Percentiles rank a stretch among this genome's conserved stretches.
Conservation (phyloP, 1,140 invertebrate genomes). For the Apolygus lucorum region DNA sequence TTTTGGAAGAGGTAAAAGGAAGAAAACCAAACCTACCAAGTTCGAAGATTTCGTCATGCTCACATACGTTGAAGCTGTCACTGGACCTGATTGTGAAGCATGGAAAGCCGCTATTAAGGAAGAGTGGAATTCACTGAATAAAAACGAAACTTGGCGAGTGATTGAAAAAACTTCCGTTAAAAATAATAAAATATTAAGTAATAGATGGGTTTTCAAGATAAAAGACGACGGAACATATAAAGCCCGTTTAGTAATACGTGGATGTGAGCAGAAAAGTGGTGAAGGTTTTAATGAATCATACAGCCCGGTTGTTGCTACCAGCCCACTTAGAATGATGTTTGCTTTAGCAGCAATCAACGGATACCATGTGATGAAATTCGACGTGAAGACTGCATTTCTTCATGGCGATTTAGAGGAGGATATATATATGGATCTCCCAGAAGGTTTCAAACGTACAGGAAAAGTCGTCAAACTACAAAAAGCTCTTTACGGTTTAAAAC, state of each 20-base stretch:
- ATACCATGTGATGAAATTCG: constrained; percentile 36
- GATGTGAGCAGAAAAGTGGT: constrained; percentile 29
- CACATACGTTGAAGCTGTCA: background rate
- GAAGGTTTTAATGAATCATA: constrained; percentile 33
- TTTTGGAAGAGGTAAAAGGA: too few species aligned
- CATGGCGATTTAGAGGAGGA: constrained; percentile 40
- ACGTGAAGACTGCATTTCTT: constrained; percentile 40
- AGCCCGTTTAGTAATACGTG: constrained; percentile 30
- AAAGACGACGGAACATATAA: constrained; percentile 29
- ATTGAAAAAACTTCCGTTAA: constrained; percentile 30
- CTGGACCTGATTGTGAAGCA: constrained; percentile 11
- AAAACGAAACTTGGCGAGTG: constrained; percentile 37
- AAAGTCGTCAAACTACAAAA: constrained; percentile 35
- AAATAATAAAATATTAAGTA: constrained; percentile 34
- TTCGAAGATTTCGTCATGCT: too few species aligned
- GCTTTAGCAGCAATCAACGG: constrained; percentile 35
- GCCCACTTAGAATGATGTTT: constrained; percentile 33
- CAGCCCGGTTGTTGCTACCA: constrained; percentile 33
- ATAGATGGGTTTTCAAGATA: constrained; percentile 31
- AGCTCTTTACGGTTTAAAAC: constrained; percentile 40
- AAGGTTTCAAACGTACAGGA: constrained; percentile 35
- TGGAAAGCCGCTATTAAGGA: constrained; percentile 31
- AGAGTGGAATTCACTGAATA: constrained; percentile 29
- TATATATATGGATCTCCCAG: constrained; percentile 40
- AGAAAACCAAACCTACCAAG: too few species aligned